Conservation (phyloP, 2,113 vertebrate genomes). For the Atractosteus spatula region DNA sequence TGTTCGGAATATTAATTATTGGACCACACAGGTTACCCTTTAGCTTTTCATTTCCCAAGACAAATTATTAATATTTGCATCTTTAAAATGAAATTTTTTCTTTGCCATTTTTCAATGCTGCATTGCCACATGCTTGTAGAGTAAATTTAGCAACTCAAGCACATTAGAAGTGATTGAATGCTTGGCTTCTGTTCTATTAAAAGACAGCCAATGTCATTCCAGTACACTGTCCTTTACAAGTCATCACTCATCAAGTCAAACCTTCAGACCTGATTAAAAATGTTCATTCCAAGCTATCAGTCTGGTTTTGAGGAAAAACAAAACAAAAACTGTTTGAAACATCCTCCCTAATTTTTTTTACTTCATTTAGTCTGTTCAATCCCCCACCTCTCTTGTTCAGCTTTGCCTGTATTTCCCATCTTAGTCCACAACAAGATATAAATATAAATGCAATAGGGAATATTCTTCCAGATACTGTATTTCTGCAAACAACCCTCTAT, state of each 20-base stretch:
- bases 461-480: too few species aligned
- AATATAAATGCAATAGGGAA: too few species aligned
- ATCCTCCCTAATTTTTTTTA: too few species aligned
- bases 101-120: background rate
- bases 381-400: too few species aligned
- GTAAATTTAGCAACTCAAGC: slow-evolving; percentile 21
- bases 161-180: slow-evolving; percentile 29
- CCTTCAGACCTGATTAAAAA: slow-evolving; percentile 42
- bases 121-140: slow-evolving; percentile 10
- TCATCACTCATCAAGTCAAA: slow-evolving; percentile 52
- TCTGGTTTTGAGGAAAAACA: slow-evolving; percentile 34
- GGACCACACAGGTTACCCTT: background rate
- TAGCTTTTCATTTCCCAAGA: background rate
- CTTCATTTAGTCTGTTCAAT: too few species aligned
- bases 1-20: too few species aligned
- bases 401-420: too few species aligned
- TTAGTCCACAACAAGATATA: too few species aligned
- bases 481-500: too few species aligned
- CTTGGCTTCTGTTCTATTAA: slow-evolving; percentile 50
- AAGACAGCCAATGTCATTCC: slow-evolving; percentile 37
- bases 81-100: too few species aligned
- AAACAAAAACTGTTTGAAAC: background rate
- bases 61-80: background rate
- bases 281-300: slow-evolving; percentile 45
- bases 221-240: slow-evolving; percentile 47